Percentiles rank a stretch among this genome's conserved stretches.
Evolutionary conservation across 2,797 vertebrate species (phyloP).

Genomic region (Onychomys leucogaster): DNA sequence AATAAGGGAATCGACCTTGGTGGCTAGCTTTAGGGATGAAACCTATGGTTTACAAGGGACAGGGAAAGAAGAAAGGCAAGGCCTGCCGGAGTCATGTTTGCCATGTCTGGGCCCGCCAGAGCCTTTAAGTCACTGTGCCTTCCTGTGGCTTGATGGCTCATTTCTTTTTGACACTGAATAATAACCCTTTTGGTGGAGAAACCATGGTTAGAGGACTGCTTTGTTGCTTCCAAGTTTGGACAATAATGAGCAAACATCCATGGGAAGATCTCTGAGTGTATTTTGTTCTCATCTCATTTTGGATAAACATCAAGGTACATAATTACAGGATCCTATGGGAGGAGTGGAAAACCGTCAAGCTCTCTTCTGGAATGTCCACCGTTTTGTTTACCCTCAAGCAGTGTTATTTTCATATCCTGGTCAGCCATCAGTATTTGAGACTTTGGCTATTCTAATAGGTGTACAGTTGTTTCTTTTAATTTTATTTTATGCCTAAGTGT

Average conservation of each 20-base stretch:
- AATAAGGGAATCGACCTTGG: no score
- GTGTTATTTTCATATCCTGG: not conserved
- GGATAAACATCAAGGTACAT: not conserved
- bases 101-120: no score
- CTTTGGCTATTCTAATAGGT: not conserved
- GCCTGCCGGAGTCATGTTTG: no score
- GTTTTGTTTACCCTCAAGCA: not conserved
- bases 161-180: conserved; percentile 34
- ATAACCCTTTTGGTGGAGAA: conserved; percentile 6
- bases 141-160: not conserved
- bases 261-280: not conserved
- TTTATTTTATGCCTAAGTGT: not conserved
- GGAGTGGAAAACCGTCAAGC: not conserved
- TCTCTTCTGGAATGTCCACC: not conserved
- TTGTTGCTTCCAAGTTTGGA: conserved; percentile 27
- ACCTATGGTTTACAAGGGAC: no score
- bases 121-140: not conserved
- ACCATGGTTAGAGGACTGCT: not conserved
- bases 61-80: no score
- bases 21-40: no score
- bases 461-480: not conserved
- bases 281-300: conserved; percentile 34
- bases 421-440: not conserved
- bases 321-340: not conserved
- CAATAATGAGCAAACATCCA: not conserved